Base-by-base conservation (phyloP, 2,888 invertebrate genomes). In the Diarsia brunnea region DNA sequence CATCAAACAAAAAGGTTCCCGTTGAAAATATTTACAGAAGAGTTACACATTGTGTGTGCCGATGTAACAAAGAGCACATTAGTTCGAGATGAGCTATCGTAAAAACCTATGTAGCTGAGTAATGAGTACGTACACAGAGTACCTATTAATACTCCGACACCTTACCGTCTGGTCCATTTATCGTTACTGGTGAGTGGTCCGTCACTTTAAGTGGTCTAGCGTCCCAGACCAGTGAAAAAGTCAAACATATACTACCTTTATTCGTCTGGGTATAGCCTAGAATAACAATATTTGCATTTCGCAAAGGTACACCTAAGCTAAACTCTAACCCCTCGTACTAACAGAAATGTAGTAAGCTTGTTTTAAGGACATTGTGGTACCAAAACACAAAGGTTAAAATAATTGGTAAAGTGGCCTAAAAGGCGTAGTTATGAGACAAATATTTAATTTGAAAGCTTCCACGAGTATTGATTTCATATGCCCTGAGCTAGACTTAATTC, bases 31-130 rank as follows among this genome's bases (percentile, higher is more conserved):
- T 91, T 90, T 89, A 91, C 89, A 90, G 87, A 88, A 91, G 89
- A 88, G 89, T 86, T 89, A 88, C 86, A 88, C 81, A 87, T 87
- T 89, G 89, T 88, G 85, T 86, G 87, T 84, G 79, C 72, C 77
- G 78, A 82, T 81, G 86, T 89, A 90, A 91, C 91, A 92, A 93
- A 91, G 90, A 87, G 84, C 85, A 87, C 90, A 91, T 92, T 92
- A 92, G 88, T 90, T 86, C 82, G 88, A 90, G 90, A 91, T 89
- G 90, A 89, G 85, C 82, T 89, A 87, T 89, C 88, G 85, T 90
- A 87, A 89, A 88, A 87, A 89, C 81, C 78, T 84, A 79, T 84
- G 80, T 74, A 87, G 73, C 74, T 84, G 78, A 85, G 87, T 84
- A 90, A 89, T 85, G 82, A 88, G 66, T 73, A 82, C 86, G 76